Evolutionary conservation across 2,113 vertebrate species (phyloP).

Genomic region (Macaca mulatta): DNA sequence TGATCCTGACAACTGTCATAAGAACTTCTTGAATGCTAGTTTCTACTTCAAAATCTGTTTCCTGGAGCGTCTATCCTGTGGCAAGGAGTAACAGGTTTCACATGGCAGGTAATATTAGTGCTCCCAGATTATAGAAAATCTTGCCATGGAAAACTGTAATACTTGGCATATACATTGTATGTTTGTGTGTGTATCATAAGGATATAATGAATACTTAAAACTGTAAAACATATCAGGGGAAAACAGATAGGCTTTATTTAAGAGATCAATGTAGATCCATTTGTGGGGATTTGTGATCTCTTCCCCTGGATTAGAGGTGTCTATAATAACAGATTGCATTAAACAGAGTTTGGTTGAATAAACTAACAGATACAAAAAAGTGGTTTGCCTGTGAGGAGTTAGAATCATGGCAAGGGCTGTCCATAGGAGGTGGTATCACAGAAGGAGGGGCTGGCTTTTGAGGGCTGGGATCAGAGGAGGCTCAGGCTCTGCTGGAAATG

Average conservation of each 20-base stretch:
- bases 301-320: background rate
- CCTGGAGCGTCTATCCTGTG: background rate
- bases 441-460: background rate
- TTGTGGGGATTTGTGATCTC: background rate
- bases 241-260: background rate
- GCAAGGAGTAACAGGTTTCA: background rate
- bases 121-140: background rate
- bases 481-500: background rate
- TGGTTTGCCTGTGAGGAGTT: background rate
- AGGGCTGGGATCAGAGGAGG: background rate
- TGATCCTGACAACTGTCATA: background rate
- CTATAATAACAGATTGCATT: background rate
- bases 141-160: background rate
- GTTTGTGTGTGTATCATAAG: background rate
- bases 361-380: background rate
- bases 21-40: background rate
- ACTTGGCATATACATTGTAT: background rate
- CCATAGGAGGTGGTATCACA: background rate
- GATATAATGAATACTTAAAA: background rate
- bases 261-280: background rate
- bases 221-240: background rate
- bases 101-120: background rate
- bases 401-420: background rate
- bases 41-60: background rate
- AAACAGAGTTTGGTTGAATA: background rate